Percentiles rank a stretch among this genome's conserved stretches.
These are phyloP conservation scores for Girardinus metallicus DNA, from an alignment of 2,797 vertebrate genomes.

Conservation along the genomic window DNA sequence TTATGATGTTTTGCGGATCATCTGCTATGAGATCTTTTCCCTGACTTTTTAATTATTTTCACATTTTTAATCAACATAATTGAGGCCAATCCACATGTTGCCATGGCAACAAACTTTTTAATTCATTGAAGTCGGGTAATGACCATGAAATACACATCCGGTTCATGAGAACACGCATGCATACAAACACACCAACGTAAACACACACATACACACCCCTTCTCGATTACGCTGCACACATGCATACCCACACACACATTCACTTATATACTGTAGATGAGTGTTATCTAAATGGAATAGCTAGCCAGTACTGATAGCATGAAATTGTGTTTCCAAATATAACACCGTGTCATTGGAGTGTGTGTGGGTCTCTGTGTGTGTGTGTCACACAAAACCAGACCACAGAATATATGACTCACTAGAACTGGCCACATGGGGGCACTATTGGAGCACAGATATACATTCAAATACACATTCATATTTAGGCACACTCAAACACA, in stretches of 20 bases:
- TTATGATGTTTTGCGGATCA: slow-evolving; percentile 73
- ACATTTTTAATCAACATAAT: slow-evolving; percentile 80
- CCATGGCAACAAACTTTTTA: slow-evolving; percentile 69
- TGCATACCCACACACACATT: slow-evolving; percentile 19
- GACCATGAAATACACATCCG: slow-evolving; percentile 25
- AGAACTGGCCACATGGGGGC: slow-evolving; percentile 67
- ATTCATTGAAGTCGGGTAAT: slow-evolving; percentile 58
- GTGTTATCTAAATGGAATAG: slow-evolving; percentile 80
- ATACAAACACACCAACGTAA: slow-evolving; percentile 7
- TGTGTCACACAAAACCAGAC: slow-evolving; percentile 48
- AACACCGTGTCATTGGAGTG: slow-evolving; percentile 77
- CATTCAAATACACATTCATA: slow-evolving; percentile 21
- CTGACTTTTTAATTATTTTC: slow-evolving; percentile 78
- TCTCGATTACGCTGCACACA: neutral
- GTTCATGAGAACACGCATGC: slow-evolving; percentile 12
- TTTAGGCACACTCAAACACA: neutral
- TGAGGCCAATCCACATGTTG: slow-evolving; percentile 58
- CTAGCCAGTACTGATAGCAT: slow-evolving; percentile 78
- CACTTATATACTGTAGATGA: slow-evolving; percentile 54
- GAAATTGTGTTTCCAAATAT: slow-evolving; percentile 83
- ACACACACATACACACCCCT: neutral
- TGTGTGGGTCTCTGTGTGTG: slow-evolving; percentile 42
- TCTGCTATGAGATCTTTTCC: slow-evolving; percentile 72
- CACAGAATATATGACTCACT: slow-evolving; percentile 26
- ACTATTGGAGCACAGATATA: slow-evolving; percentile 61